Conservation (phyloP, 1,140 invertebrate genomes). For the Lysiphlebus fabarum region DNA sequence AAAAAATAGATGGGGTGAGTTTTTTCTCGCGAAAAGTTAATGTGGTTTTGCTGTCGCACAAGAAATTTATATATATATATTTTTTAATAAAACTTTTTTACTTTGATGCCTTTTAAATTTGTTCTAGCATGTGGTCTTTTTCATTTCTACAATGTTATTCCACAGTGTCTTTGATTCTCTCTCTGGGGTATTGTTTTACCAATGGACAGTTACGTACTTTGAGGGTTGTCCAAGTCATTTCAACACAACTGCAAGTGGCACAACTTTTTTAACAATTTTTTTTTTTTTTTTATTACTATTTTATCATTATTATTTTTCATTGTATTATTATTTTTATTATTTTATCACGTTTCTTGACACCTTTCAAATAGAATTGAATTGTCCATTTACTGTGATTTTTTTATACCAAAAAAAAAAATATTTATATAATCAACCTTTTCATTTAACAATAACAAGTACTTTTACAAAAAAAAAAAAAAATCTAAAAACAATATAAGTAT, state of each 20-base stretch:
- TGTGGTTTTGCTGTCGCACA: conserved; percentile 19
- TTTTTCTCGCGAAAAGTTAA: conserved; percentile 21
- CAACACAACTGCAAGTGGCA: not conserved
- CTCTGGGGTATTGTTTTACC: conserved; percentile 1
- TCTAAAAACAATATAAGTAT: too few species aligned
- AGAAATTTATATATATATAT: not conserved
- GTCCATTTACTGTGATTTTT: too few species aligned
- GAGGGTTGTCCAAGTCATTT: not conserved
- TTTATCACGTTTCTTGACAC: too few species aligned
- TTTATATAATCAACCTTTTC: too few species aligned
- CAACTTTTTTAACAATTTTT: not conserved
- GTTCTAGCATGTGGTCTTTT: not conserved
- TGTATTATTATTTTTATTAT: too few species aligned
- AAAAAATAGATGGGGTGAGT: conserved; percentile 11
- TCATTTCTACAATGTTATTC: not conserved
- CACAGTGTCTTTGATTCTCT: not conserved
- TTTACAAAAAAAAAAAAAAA: too few species aligned
- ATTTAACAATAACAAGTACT: too few species aligned
- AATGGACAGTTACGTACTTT: not conserved
- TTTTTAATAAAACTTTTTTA: not conserved
- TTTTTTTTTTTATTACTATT: too few species aligned
- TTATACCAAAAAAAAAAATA: too few species aligned
- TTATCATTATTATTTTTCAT: too few species aligned
- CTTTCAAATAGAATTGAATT: too few species aligned
- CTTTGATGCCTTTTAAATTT: not conserved